Base-by-base conservation (phyloP, 2,888 invertebrate genomes). In the Mechanitis mazaeus region DNA sequence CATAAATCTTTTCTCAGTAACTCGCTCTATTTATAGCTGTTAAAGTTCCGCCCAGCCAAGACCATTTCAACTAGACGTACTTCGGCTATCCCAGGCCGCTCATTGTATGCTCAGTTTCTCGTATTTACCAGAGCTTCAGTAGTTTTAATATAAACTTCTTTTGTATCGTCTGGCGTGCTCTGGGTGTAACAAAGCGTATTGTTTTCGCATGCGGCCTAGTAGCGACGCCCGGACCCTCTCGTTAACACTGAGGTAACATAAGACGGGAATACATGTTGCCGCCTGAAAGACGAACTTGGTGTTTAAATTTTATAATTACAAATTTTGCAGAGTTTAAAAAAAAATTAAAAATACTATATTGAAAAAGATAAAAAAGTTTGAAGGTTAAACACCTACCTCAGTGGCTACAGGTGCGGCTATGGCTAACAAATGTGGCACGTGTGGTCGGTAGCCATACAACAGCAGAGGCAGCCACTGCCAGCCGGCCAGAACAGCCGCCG, bases 401-500 rank as follows among this genome's bases (percentile, higher is more conserved):
- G 89, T 83, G 56, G 90, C 84, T 57, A 91, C 83, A 4, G 91
- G 85, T 33, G 91, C 90, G 54, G 91, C 78, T 33, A 91, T 70
- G 1, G 87, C 84, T 46, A 91, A 72, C 1, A 83, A 82, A 2
- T 85, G 79, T 1, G 91, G 91, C n/a, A 91, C 83, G 58, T 89
- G 87, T 33, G 83, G 80, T 64, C 86, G 78, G 67, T 86, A 88
- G 35, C 86, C 86, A 56, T 84, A 79, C 45, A 82, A 64, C 56
- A 90, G 72, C 20, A 84, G 71, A 0, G 90, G 87, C 5, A 87
- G 65, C 88, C 89, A 88, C 68, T 91, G 87, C 86, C 88, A 91
- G 45, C 86, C 84, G 6, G 82, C 79, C 68, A 88, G 71, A 50
- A 91, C 74, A 1, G 79, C 88, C n/a, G 90, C 84, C 2, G 91